Conservation (phyloP, 2,797 vertebrate species). For the Galagoides demidoff region DNA sequence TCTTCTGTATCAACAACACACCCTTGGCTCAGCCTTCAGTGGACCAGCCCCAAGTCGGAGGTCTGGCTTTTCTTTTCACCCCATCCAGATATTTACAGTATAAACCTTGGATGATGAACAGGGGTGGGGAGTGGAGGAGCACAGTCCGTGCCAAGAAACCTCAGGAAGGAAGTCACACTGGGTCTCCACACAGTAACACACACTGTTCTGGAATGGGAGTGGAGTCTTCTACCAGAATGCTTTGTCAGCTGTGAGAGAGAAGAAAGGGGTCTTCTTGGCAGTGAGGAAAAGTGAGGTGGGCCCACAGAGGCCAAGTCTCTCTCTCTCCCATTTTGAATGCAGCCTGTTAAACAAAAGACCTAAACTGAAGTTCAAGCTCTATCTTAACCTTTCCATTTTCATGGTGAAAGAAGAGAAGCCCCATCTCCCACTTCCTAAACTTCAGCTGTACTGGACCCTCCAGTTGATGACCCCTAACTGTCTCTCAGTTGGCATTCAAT, state of each 20-base stretch:
- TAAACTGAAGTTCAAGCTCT: conserved; percentile 24
- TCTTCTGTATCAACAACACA: conserved; percentile 75
- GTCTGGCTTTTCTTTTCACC: conserved; percentile 70
- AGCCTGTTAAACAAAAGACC: conserved; percentile 36
- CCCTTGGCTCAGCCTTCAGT: conserved; percentile 60
- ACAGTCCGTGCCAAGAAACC: conserved; percentile 68
- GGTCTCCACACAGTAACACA: conserved; percentile 39
- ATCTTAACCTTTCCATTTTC: conserved; percentile 12
- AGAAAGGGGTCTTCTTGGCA: conserved; percentile 32
- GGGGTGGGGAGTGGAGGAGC: neutral
- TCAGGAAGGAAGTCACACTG: conserved; percentile 68
- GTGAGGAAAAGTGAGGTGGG: neutral
- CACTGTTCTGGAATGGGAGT: conserved; percentile 65
- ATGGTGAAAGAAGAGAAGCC: neutral
- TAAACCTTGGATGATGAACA: conserved; percentile 66
- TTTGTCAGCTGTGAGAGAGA: neutral
- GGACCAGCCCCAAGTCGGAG: conserved; percentile 44
- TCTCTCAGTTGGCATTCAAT: conserved; percentile 12
- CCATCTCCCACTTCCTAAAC: neutral
- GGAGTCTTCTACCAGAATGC: neutral
- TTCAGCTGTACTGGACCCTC: conserved; percentile 16
- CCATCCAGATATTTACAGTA: conserved; percentile 66
- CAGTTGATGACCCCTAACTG: neutral
- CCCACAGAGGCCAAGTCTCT: neutral
- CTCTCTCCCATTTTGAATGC: neutral